These are phyloP conservation scores for Bombus balteatus DNA, from an alignment of 1,140 invertebrate species.

Conservation along the genomic window DNA sequence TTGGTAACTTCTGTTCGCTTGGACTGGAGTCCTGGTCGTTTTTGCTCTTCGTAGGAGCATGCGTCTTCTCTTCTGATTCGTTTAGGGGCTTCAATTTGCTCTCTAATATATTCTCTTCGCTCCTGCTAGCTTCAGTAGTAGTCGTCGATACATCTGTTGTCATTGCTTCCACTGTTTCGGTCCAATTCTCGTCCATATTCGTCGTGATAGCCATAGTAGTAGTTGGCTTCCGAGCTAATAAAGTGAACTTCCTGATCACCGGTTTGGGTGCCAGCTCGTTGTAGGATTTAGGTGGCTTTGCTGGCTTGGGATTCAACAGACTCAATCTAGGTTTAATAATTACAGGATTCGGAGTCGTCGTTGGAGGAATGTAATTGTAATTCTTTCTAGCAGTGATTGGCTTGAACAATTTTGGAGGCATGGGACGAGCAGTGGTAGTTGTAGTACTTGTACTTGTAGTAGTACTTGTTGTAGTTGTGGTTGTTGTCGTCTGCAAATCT, in stretches of 20 bases:
- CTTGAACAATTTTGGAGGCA: conserved; percentile 74
- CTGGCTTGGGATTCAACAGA: conserved; percentile 75
- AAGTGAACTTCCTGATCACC: conserved; percentile 73
- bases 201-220: conserved; percentile 33
- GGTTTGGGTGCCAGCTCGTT: conserved; percentile 79
- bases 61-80: background rate
- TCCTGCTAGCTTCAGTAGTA: conserved; percentile 21
- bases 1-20: conserved; percentile 45
- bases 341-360: conserved; percentile 78
- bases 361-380: conserved; percentile 76
- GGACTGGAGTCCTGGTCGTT: conserved; percentile 43
- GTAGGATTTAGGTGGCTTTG: conserved; percentile 75
- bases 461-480: conserved; percentile 41
- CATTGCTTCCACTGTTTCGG: conserved; percentile 24
- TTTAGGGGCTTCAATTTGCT: conserved; percentile 25
- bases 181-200: conserved; percentile 12
- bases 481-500: background rate
- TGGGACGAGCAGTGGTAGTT: conserved; percentile 57
- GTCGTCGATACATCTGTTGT: background rate
- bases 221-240: conserved; percentile 62
- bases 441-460: conserved; percentile 53
- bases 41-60: background rate
- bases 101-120: conserved; percentile 57
- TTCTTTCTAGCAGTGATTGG: conserved; percentile 74
- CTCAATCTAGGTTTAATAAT: conserved; percentile 74